phyloP scores from a whole-genome alignment of 1,140 invertebrate genomes.

The Lasioglossum baleicum region DNA sequence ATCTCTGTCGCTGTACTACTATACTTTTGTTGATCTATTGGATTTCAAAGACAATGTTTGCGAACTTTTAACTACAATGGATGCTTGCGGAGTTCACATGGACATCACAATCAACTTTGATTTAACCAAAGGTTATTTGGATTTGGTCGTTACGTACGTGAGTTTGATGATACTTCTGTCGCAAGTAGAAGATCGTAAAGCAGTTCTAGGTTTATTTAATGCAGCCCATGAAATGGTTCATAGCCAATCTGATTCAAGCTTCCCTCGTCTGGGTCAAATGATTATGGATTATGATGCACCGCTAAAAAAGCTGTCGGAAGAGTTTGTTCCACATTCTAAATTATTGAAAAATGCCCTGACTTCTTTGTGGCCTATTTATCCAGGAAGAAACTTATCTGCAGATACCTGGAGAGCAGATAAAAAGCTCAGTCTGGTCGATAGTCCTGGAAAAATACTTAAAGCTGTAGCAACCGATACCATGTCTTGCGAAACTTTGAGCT shows the following conservation, averaged over 20 bases:
- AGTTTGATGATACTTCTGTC: conserved; percentile 98
- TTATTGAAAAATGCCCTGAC: conserved; percentile 91
- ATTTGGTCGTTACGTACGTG: conserved; percentile 96
- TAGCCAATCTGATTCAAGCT: conserved; percentile 93
- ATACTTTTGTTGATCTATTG: conserved; percentile 99
- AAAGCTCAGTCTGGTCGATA: conserved; percentile 95
- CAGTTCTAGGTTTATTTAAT: conserved; percentile 97
- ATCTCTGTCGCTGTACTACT: conserved; percentile 97
- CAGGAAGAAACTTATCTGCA: conserved; percentile 93
- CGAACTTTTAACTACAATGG: conserved; percentile 98
- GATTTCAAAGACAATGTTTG: conserved; percentile 99
- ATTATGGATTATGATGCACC: conserved; percentile 99
- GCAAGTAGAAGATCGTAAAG: conserved; percentile 97
- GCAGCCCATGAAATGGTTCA: conserved; percentile 98
- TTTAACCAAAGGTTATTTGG: conserved; percentile 96
- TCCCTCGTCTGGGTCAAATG: conserved; percentile 97
- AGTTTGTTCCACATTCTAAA: conserved; percentile 97
- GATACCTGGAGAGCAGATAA: conserved; percentile 96
- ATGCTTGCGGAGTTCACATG: conserved; percentile 95
- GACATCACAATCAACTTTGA: conserved; percentile 98
- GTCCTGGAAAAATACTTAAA: conserved; percentile 94
- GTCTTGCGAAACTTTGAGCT: conserved; percentile 97
- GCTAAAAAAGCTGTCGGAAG: conserved; percentile 96
- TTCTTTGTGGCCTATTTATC: conserved; percentile 93
- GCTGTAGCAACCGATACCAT: conserved; percentile 97